These are phyloP conservation scores for Hippocampus comes DNA, from an alignment of 2,113 vertebrate genomes.

Conservation along the genomic window DNA sequence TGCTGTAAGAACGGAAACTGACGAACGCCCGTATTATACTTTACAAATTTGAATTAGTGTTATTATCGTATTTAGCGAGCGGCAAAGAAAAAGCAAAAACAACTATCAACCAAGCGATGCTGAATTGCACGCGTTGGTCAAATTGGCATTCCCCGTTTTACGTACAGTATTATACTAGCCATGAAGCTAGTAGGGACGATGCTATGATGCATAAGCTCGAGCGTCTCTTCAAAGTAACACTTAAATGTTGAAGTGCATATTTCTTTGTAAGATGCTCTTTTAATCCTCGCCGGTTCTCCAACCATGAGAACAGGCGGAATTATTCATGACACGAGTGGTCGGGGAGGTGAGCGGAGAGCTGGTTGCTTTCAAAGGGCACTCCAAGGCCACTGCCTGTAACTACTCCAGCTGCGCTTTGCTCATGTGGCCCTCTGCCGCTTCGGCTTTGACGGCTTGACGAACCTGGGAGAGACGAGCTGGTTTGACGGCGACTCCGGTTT, in stretches of 20 bases:
- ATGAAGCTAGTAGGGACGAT: not conserved
- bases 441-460: not conserved
- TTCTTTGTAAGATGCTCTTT: not conserved
- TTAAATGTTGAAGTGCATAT: not conserved
- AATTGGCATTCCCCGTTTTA: not conserved
- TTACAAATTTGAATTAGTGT: no score
- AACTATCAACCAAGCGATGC: not conserved
- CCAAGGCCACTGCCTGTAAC: not conserved
- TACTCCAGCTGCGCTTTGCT: not conserved
- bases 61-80: no score
- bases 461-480: not conserved
- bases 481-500: not conserved
- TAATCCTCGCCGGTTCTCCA: not conserved
- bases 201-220: not conserved
- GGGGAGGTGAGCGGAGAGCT: not conserved
- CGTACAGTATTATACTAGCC: not conserved
- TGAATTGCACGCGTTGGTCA: not conserved
- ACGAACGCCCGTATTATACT: no score
- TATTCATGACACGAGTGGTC: not conserved
- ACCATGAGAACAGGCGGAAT: not conserved
- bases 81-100: no score
- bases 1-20: no score
- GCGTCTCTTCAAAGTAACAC: not conserved
- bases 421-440: not conserved
- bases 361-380: not conserved